These are phyloP conservation scores for Acanthis flammea DNA, from an alignment of 2,797 vertebrate species.

Conservation along the genomic window DNA sequence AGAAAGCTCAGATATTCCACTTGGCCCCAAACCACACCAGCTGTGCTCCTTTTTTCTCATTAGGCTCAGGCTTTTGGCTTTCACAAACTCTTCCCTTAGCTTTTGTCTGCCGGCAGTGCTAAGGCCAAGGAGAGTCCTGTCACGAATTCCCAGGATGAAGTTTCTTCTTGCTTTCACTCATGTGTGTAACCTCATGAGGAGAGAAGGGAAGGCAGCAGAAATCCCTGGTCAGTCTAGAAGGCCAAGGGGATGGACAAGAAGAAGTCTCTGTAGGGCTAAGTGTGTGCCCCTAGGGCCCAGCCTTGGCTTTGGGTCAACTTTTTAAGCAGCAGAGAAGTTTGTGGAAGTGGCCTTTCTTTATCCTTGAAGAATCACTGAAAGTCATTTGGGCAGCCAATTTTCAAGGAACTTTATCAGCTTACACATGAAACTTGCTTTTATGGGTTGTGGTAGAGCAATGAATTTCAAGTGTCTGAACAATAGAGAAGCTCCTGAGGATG, in stretches of 20 bases:
- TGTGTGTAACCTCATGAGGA: not conserved
- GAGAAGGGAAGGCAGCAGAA: not conserved
- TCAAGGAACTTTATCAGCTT: not conserved
- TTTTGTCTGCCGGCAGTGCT: not conserved
- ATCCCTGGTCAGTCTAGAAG: not conserved
- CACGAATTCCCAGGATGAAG: not conserved
- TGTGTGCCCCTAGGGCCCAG: rapidly evolving
- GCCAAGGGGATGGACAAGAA: not conserved
- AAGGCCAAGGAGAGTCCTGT: not conserved
- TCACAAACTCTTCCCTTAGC: not conserved
- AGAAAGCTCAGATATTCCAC: conserved; percentile 27
- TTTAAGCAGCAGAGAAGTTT: not conserved
- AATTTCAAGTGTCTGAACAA: not conserved
- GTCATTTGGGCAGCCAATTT: not conserved
- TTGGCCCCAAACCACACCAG: conserved; percentile 32
- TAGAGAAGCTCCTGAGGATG: not conserved
- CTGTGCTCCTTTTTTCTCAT: conserved; percentile 49
- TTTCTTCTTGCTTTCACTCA: not conserved
- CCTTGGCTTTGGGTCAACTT: not conserved
- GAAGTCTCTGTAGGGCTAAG: not conserved
- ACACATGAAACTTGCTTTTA: not conserved
- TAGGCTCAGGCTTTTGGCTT: not conserved
- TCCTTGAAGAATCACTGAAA: not conserved
- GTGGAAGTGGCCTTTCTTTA: not conserved
- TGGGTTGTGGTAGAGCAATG: not conserved